phyloP scores from a whole-genome alignment of 37 sponge, comb jelly and placozoan species.

The Spongilla lacustris region DNA sequence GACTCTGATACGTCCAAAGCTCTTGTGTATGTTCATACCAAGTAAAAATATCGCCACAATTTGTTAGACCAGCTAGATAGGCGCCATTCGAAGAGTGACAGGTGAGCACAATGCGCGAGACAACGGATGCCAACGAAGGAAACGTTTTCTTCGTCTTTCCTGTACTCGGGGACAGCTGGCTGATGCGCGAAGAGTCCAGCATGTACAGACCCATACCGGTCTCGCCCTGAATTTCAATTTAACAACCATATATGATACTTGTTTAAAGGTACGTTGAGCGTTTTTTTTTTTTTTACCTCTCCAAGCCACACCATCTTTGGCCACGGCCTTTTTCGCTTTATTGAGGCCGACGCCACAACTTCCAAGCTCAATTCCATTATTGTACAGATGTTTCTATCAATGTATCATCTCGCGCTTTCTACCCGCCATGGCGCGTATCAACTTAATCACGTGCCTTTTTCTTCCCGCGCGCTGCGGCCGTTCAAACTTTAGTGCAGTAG shows the following conservation, averaged over 20 bases:
- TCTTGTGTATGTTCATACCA: constrained; percentile 26
- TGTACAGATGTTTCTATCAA: neutral
- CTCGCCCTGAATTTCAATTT: neutral
- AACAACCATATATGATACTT: neutral
- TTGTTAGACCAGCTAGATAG: constrained; percentile 30
- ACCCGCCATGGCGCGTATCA: neutral
- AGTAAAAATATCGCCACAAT: constrained; percentile 30
- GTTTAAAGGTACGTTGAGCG: neutral
- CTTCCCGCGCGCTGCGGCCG: too few relatives aligned
- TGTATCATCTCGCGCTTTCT: neutral
- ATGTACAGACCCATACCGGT: constrained; percentile 17
- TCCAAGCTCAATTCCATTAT: constrained; percentile 41
- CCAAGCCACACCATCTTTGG: constrained; percentile 51
- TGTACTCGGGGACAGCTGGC: constrained; percentile 48
- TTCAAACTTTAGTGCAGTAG: too few relatives aligned
- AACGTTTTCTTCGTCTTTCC: constrained; percentile 53
- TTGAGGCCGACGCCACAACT: constrained; percentile 29
- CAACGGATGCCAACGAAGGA: constrained; percentile 22
- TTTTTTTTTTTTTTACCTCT: constrained; percentile 34
- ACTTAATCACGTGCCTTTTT: too few relatives aligned
- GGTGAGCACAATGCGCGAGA: constrained; percentile 6
- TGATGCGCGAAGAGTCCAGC: constrained; percentile 31
- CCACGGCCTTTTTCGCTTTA: constrained; percentile 66
- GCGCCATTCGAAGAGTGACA: constrained; percentile 32
- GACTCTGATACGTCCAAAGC: constrained; percentile 17